A percentile compares a stretch with the other conserved stretches of the same genome.
phyloP scores from a whole-genome alignment of 2,888 invertebrate species.

The Trichogramma dendrolimi region DNA sequence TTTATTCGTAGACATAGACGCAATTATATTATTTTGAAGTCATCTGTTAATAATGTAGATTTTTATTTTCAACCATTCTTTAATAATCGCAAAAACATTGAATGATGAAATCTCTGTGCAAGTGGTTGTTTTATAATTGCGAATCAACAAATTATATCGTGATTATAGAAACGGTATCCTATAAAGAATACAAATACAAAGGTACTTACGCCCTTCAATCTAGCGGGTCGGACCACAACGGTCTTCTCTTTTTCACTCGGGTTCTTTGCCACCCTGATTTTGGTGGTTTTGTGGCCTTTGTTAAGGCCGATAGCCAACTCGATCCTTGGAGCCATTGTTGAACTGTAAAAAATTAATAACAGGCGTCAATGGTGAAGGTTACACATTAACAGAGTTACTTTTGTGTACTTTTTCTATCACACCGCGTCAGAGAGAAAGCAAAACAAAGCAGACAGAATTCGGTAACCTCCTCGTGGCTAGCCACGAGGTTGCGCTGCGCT shows the following conservation, averaged over 20 bases:
- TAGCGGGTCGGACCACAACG: constrained; percentile 76
- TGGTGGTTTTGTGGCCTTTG: constrained; percentile 92
- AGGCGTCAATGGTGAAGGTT: not conserved
- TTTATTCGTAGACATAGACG: not conserved
- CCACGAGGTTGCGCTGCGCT: too few species aligned
- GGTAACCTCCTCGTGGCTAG: too few species aligned
- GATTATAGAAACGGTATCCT: not conserved
- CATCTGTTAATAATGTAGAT: not conserved
- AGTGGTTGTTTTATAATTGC: too few species aligned
- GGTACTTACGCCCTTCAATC: constrained; percentile 82
- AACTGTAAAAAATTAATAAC: constrained; percentile 12
- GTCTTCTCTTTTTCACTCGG: constrained; percentile 66
- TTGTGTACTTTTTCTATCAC: too few species aligned
- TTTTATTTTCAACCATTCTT: not conserved
- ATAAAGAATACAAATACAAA: not conserved
- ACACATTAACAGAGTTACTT: not conserved
- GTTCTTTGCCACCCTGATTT: constrained; percentile 74
- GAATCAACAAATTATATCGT: too few species aligned
- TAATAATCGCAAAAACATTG: not conserved
- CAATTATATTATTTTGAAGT: not conserved
- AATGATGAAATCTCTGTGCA: too few species aligned
- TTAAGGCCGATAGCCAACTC: constrained; percentile 93
- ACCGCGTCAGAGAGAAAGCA: too few species aligned
- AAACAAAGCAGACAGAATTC: too few species aligned
- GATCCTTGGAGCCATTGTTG: constrained; percentile 64